Percentiles rank a stretch among this genome's conserved stretches.
Conservation (phyloP, 2,888 invertebrate species). For the Pseudococcus longispinus region DNA sequence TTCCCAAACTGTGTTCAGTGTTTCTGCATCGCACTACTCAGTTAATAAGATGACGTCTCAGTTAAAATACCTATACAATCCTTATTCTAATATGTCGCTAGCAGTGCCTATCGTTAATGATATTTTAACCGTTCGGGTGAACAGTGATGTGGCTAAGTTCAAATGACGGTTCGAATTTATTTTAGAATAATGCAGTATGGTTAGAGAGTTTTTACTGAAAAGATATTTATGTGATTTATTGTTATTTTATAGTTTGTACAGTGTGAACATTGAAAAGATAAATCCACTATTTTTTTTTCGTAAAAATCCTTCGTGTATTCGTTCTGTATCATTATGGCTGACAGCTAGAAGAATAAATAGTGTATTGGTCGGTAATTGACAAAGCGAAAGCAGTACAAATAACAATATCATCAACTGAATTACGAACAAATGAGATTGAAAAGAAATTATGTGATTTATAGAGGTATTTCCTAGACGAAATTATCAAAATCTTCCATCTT, state of each 20-base stretch:
- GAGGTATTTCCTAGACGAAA: too few relatives aligned
- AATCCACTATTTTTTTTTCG: not conserved
- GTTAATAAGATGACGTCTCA: not conserved
- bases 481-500: too few relatives aligned
- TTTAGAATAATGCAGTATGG: not conserved
- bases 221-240: not conserved
- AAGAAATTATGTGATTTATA: too few relatives aligned
- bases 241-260: not conserved
- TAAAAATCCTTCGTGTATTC: too few relatives aligned
- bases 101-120: slow-evolving; percentile 3
- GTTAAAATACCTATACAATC: slow-evolving; percentile 10
- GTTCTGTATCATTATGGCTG: too few relatives aligned
- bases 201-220: too few relatives aligned
- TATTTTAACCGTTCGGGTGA: slow-evolving; percentile 8
- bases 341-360: too few relatives aligned
- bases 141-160: not conserved
- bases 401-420: too few relatives aligned
- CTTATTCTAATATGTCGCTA: not conserved
- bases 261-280: not conserved
- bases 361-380: too few relatives aligned
- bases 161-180: not conserved
- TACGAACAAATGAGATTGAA: too few relatives aligned
- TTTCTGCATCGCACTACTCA: not conserved
- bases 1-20: not conserved
- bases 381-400: too few relatives aligned